A percentile compares a stretch with the other conserved stretches of the same genome.
Conservation (phyloP, 2,888 invertebrate genomes). For the Lasioglossum calceatum region DNA sequence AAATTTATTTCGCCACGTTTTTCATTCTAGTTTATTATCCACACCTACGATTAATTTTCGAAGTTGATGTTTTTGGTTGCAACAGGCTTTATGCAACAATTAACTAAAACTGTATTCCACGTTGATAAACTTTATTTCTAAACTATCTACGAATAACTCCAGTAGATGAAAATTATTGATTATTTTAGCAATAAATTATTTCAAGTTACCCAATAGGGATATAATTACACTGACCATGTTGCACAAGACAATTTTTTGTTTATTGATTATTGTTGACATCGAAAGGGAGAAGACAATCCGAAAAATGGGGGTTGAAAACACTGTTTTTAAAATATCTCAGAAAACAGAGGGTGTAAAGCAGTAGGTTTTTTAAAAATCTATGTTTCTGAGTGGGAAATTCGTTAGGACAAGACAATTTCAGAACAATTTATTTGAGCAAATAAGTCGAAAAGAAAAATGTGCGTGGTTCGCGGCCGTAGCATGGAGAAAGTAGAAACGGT, state of each 20-base stretch:
- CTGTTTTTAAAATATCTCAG: not conserved
- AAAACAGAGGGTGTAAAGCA: not conserved
- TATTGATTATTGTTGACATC: too few relatives aligned
- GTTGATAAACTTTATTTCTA: not conserved
- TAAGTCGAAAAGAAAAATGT: not conserved
- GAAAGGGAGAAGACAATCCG: too few relatives aligned
- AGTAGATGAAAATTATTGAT: too few relatives aligned
- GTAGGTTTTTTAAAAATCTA: not conserved
- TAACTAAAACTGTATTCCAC: too few relatives aligned
- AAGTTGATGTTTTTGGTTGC: not conserved
- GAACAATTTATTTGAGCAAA: not conserved
- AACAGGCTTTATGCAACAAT: not conserved
- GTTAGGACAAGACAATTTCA: not conserved
- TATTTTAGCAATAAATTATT: too few relatives aligned
- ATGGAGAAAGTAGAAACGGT: not conserved
- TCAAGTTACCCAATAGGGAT: too few relatives aligned
- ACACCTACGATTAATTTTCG: not conserved
- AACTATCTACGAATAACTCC: too few relatives aligned
- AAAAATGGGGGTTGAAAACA: not conserved
- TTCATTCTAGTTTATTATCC: not conserved
- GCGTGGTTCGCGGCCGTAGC: not conserved
- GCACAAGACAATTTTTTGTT: too few relatives aligned
- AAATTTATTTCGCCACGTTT: too few relatives aligned
- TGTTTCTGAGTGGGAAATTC: not conserved
- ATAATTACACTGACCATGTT: too few relatives aligned